Base-by-base conservation (phyloP, 2,888 invertebrate species). In the Drosophila fungiperda region DNA sequence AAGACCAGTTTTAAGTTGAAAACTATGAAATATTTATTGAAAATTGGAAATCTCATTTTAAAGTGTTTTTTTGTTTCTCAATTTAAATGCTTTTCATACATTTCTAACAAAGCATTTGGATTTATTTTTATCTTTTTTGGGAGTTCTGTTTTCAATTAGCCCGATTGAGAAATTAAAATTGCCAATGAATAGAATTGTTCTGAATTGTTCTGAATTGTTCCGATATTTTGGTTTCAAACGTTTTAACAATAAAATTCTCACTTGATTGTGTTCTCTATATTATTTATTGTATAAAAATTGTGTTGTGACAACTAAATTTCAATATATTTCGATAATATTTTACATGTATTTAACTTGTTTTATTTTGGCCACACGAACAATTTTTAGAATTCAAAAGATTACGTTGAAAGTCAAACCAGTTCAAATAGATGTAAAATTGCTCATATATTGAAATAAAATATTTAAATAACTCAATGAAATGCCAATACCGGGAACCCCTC, bases 391-490 rank as follows among this genome's bases (percentile, higher is more conserved):
- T 3, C 35, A 52, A 36, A n/a, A n/a, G 3, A 7, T 32, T 23
- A 8, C 15, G 12, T 23, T 20, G 1, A 3, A 36, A 7, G 7
- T n/a, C 0, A 7, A 32, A 15, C 9, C 17, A 53, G 23, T 17
- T 67, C 9, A 12, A n/a, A 32, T 9, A 29, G 52, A 23, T 42
- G 54, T 61, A 17, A 33, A 17, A 33, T 72, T 66, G 50, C 23
- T 38, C 35, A 40, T 48, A 36, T 53, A 52, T 55, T 36, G 17
- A 35, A 45, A 38, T 9, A 45, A 45, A 11, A 49, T 76, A 59
- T 70, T 54, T 57, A 49, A 32, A 35, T 20, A 35, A 52, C 63
- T 63, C 20, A 33, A 36, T 63, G 59, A 49, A 63, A 60, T 57
- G 40, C 48, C 59, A 78, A 40, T 62, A 45, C 33, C 12, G 50